Base-by-base conservation (phyloP, 2,797 vertebrate species). In the Lithobates sylvaticus region DNA sequence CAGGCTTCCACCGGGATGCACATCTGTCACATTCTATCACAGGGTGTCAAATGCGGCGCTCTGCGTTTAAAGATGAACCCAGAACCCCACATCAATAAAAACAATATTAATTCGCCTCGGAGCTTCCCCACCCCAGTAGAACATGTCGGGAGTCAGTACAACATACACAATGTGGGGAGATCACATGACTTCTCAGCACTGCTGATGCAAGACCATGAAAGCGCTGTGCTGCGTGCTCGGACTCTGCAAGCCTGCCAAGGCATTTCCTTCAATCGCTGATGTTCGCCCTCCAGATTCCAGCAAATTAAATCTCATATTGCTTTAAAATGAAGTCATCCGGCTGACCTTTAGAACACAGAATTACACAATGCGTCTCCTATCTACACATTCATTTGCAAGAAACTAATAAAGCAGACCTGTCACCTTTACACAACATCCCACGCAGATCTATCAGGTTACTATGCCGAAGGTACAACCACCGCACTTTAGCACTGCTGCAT, bases 11-110 rank as follows among this genome's bases (percentile, higher is more conserved):
- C 47, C 64, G 65, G 21, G 16, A 27, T 58, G 3, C 74, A 84
- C 74, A 67, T 64, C 81, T 83, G 82, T 50, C 54, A 47, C 5
- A 78, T 67, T 15, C 34, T 54, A 73, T 85, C 84, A 67, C 69
- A 47, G 18, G 76, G 18, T 34, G 76, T 73, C 54, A 36, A 26
- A 80, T 58, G 71, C 64, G 58, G 71, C 64, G 69, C 23, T 68
- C 44, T 67, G 39, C 32, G 70, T 79, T 27, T 67, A 32, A 64
- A 74, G 76, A 44, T 50, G 42, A 79, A 74, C 50, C 77, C 58
- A 74, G 26, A 68, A 68, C 27, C 70, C 8, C 34, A 18, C 15
- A 44, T 65, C 26, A 73, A 67, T 67, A 32, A 39, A 83, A 36
- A 42, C 23, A 68, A 74, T 65, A 54, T 54, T 76, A 16, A 73